Percentiles rank a stretch among this genome's conserved stretches.
Conservation (phyloP, 2,113 vertebrate genomes). For the Garra rufa region DNA sequence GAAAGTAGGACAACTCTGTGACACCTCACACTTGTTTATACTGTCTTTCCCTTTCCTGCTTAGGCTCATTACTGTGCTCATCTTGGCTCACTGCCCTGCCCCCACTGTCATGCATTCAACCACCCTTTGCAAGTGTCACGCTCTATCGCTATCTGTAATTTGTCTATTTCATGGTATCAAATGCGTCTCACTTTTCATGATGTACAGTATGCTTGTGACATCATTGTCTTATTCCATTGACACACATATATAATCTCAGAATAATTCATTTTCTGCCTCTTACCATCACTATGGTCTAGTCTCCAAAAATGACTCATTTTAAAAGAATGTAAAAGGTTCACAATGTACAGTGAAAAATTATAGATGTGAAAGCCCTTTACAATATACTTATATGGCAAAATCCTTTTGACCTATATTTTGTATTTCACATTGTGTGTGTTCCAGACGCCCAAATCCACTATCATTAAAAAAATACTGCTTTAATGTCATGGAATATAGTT, state of each 20-base stretch:
- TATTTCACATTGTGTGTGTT: no score
- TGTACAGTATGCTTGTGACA: neutral
- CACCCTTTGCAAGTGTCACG: neutral
- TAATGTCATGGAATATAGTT: no score
- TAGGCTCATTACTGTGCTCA: slow-evolving; percentile 1
- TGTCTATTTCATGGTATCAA: neutral
- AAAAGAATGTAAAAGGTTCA: neutral
- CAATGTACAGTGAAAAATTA: neutral
- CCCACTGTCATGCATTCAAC: neutral
- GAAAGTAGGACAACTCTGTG: slow-evolving; percentile 18
- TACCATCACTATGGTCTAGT: neutral
- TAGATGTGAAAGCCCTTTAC: no score
- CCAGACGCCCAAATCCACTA: no score
- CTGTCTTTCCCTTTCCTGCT: slow-evolving; percentile 11
- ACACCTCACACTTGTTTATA: slow-evolving; percentile 30
- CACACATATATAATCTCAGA: neutral
- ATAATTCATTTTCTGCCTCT: neutral
- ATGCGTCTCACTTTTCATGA: neutral
- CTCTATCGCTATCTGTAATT: neutral
- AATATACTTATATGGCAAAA: neutral
- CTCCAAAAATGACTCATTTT: neutral
- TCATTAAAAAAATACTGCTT: no score
- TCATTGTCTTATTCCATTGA: neutral
- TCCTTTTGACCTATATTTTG: no score
- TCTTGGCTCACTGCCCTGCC: neutral